These are phyloP conservation scores for Bos javanicus DNA, from an alignment of 2,113 vertebrate genomes.

Conservation along the genomic window DNA sequence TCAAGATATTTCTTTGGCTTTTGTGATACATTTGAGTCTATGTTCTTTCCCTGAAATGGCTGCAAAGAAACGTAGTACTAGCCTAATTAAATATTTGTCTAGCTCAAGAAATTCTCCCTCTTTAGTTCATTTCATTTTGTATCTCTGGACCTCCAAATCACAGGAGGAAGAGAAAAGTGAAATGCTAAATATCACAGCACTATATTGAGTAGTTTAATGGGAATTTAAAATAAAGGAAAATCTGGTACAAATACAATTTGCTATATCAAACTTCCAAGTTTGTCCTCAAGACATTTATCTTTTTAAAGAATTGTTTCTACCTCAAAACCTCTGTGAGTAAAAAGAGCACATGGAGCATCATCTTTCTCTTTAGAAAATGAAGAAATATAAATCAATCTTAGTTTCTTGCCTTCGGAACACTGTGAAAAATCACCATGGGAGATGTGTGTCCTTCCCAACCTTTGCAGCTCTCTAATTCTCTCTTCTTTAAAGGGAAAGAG, in stretches of 20 bases:
- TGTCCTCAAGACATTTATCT: background rate
- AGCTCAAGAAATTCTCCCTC: background rate
- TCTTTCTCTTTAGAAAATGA: constrained; percentile 43
- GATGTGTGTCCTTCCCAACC: background rate
- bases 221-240: background rate
- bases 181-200: background rate
- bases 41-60: background rate
- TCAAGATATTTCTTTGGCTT: background rate
- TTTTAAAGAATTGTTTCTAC: constrained; percentile 18
- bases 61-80: background rate
- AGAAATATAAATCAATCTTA: background rate
- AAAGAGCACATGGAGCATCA: background rate
- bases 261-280: background rate
- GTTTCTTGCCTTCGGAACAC: background rate
- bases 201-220: background rate
- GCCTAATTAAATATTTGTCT: background rate
- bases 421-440: background rate
- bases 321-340: background rate
- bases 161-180: background rate
- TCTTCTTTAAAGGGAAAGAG: background rate
- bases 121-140: background rate
- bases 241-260: background rate
- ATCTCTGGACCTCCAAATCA: background rate
- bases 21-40: background rate
- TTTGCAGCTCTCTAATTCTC: background rate